These are phyloP conservation scores for Centruroides vittatus DNA, from an alignment of 1,140 invertebrate species.

Conservation along the genomic window DNA sequence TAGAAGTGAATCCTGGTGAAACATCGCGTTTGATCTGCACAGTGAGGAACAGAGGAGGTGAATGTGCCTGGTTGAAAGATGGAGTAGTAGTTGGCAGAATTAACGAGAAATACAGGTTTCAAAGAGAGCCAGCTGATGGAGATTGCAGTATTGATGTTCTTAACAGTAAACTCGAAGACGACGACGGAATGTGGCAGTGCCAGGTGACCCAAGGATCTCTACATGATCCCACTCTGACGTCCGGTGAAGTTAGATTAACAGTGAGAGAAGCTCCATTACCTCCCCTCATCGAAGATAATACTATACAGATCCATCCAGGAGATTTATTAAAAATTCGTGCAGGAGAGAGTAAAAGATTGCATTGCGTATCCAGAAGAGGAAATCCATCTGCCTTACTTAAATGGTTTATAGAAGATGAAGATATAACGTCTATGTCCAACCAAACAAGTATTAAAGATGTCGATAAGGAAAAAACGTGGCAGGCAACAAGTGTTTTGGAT, in stretches of 20 bases:
- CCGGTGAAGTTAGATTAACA: constrained; percentile 60
- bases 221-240: constrained; percentile 65
- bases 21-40: constrained; percentile 65
- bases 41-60: constrained; percentile 67
- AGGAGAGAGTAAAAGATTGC: constrained; percentile 55
- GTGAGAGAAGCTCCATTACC: constrained; percentile 69
- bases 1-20: constrained; percentile 74
- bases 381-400: constrained; percentile 65
- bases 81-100: constrained; percentile 57
- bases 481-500: constrained; percentile 59
- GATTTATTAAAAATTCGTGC: constrained; percentile 67
- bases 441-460: constrained; percentile 67
- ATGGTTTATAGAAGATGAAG: constrained; percentile 43
- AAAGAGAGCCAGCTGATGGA: constrained; percentile 41
- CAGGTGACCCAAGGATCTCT: constrained; percentile 75
- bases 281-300: constrained; percentile 63
- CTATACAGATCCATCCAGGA: constrained; percentile 52
- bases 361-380: constrained; percentile 68
- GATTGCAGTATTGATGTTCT: constrained; percentile 75
- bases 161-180: constrained; percentile 63
- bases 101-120: constrained; percentile 76
- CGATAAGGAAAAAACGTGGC: constrained; percentile 45
- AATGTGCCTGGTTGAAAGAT: constrained; percentile 85
- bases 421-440: constrained; percentile 41
- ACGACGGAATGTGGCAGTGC: constrained; percentile 83